Conservation (phyloP, 2,888 invertebrate species). For the Epirrhoe alternata region DNA sequence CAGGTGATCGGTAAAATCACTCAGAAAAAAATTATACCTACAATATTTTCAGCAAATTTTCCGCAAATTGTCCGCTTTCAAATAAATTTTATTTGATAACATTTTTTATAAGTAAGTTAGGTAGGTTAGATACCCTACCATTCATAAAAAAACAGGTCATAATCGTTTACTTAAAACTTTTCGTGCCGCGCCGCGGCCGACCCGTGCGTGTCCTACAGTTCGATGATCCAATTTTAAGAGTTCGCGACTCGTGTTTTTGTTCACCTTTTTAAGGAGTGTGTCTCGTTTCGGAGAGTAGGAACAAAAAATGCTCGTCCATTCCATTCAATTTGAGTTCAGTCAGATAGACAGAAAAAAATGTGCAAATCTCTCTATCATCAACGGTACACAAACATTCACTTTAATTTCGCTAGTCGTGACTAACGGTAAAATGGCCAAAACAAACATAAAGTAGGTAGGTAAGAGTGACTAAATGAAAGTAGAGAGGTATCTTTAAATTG, state of each 20-base stretch:
- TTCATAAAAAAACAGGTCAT: neutral
- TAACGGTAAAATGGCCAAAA: constrained; percentile 73
- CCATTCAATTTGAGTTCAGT: constrained; percentile 65
- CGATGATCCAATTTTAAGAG: constrained; percentile 78
- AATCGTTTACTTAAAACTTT: neutral
- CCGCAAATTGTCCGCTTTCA: neutral
- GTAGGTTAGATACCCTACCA: neutral
- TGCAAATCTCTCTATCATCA: constrained; percentile 60
- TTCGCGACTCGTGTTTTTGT: constrained; percentile 69
- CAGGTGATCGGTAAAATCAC: constrained; percentile 49
- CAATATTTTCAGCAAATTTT: neutral
- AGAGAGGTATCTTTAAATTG: constrained; percentile 38
- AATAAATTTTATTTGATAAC: neutral
- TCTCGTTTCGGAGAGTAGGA: constrained; percentile 43
- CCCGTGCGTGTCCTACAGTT: constrained; percentile 71
- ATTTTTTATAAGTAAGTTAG: neutral
- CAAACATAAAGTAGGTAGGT: constrained; percentile 64
- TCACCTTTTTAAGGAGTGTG: constrained; percentile 62
- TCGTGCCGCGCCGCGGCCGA: neutral
- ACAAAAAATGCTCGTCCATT: constrained; percentile 61
- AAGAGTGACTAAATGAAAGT: constrained; percentile 59
- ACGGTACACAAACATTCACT: constrained; percentile 40
- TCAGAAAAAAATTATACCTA: constrained; percentile 22
- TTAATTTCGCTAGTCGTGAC: constrained; percentile 50
- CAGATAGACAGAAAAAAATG: constrained; percentile 54